Evolutionary conservation across 2,113 vertebrate species (phyloP), one percentile per base, ranked within the genome.

Genomic region (Scytalopus superciliaris): DNA sequence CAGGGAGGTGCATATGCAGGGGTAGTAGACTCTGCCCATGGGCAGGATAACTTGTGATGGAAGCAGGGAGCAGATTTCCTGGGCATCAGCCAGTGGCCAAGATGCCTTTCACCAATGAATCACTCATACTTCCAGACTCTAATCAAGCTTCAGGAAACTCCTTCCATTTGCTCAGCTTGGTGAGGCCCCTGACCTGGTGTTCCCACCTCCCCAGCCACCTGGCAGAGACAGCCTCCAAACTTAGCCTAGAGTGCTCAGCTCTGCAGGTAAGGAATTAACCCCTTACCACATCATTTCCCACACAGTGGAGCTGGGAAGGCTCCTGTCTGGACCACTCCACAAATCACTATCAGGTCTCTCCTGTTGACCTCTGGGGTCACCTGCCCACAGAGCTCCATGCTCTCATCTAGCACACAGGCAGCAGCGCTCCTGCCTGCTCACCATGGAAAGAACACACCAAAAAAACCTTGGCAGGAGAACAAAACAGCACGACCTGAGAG

Each of bases 201-300:
- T 93, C 75, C 55, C 52, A 81, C 18, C 78, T 92, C 82, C 53
- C 14, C 66, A 79, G 78, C 10, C 9, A 24, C 59, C 53, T 77
- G 80, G 93, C 75, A 96, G 92, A 93, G 59, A 63, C 64, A 93
- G 77, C 25, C 72, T 62, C 56, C 10, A 60, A 69, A 27, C 15
- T 28, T 30, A 91, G 63, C 60, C 64, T 23, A 35, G 17, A 66
- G 47, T 2, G 0, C 39, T 88, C 23, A 16, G 88, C 72, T 91
- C 79, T 14, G 31, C 93, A 96, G 93, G 74, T 90, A 42, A 84
- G 66, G 79, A 83, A 95, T 97, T 96, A 96, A 96, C 77, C 84
- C 87, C 80, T 79, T 19, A 25, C 72, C 56, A 78, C 23, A 25
- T 47, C 30, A 87, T 81, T 97, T 96, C 94, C 95, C 11, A 1